A percentile compares a stretch with the other conserved stretches of the same genome.
Conservation (phyloP, 2,888 invertebrate genomes). For the Lysandra coridon region DNA sequence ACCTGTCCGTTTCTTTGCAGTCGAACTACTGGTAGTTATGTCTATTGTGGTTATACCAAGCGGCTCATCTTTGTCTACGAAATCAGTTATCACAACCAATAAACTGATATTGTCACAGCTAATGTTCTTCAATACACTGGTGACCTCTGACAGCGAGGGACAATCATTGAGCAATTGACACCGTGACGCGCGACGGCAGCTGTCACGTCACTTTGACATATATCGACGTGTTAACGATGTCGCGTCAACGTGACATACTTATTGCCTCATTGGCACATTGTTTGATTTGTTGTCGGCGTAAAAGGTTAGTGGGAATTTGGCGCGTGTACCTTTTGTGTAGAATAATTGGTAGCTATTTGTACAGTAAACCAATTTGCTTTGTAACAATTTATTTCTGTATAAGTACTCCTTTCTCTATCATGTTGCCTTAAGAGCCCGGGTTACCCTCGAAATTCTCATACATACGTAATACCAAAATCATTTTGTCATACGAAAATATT, state of each 20-base stretch:
- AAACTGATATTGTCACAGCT: conserved; percentile 9
- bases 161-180: conserved; percentile 32
- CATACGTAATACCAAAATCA: no score
- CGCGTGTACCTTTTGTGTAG: neutral
- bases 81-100: neutral
- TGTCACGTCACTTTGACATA: conserved; percentile 32
- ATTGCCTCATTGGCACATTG: conserved; percentile 20
- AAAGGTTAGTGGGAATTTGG: neutral
- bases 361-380: neutral
- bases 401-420: no score
- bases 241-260: conserved; percentile 16
- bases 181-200: conserved; percentile 23
- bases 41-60: neutral
- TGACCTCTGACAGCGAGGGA: conserved; percentile 29
- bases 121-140: neutral
- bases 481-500: no score
- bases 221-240: conserved; percentile 29
- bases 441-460: no score
- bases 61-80: neutral
- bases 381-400: no score
- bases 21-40: no score
- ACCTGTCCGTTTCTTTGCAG: no score
- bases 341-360: neutral
- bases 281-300: neutral
- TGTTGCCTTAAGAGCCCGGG: no score